Conservation (phyloP, 2,888 invertebrate species). For the Brenthis ino region DNA sequence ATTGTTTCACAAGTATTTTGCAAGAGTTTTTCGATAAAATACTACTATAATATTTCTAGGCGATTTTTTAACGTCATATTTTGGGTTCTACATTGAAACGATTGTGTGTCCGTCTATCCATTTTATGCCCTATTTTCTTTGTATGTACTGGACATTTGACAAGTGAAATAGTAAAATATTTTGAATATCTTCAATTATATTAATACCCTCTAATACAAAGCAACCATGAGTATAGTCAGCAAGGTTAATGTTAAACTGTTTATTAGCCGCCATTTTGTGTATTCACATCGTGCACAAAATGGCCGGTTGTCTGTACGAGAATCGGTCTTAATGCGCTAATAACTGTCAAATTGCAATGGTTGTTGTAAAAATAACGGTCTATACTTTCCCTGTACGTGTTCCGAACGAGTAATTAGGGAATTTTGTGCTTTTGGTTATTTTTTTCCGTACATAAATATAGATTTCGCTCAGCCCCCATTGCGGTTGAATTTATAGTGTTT, state of each 20-base stretch:
- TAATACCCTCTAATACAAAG: not conserved
- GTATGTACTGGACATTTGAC: too few species aligned
- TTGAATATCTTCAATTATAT: too few species aligned
- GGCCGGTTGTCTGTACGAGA: slow-evolving; percentile 63
- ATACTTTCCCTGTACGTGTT: slow-evolving; percentile 65
- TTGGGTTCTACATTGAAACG: too few species aligned
- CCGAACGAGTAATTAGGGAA: slow-evolving; percentile 66
- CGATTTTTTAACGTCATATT: too few species aligned
- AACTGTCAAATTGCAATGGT: slow-evolving; percentile 76
- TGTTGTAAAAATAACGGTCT: slow-evolving; percentile 74
- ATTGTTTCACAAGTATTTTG: too few species aligned
- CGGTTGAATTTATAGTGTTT: slow-evolving; percentile 39
- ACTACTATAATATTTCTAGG: too few species aligned
- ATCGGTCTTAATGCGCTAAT: slow-evolving; percentile 71
- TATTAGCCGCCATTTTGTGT: slow-evolving; percentile 60
- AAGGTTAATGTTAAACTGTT: slow-evolving; percentile 35
- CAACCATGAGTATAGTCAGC: not conserved
- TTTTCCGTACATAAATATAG: slow-evolving; percentile 41
- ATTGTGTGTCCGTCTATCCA: too few species aligned
- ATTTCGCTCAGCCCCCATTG: slow-evolving; percentile 29
- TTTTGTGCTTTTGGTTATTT: slow-evolving; percentile 42
- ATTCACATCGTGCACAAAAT: slow-evolving; percentile 68
- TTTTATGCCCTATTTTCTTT: too few species aligned
- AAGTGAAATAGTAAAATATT: too few species aligned
- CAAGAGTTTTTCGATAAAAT: too few species aligned